These are phyloP conservation scores for Hymenochirus boettgeri DNA, from an alignment of 2,113 vertebrate species.

Conservation along the genomic window DNA sequence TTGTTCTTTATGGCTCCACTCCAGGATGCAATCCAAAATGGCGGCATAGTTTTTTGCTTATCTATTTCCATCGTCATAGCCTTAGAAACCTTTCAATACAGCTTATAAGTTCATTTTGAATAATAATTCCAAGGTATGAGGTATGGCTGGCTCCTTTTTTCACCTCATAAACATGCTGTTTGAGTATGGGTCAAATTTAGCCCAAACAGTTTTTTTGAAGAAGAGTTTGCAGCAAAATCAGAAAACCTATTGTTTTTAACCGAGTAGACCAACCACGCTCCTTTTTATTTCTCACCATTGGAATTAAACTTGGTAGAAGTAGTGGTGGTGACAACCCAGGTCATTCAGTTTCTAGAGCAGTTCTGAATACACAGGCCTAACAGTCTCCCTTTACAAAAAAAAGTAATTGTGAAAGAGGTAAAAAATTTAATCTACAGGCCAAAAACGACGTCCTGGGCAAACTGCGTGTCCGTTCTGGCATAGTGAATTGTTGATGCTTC, in stretches of 20 bases:
- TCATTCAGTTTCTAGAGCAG: too few relatives aligned
- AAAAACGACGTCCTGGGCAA: too few relatives aligned
- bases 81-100: slow-evolving; percentile 27
- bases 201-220: neutral
- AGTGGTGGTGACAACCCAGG: too few relatives aligned
- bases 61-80: neutral
- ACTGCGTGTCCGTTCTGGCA: too few relatives aligned
- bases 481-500: too few relatives aligned
- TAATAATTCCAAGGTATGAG: slow-evolving; percentile 30
- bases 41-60: slow-evolving; percentile 39
- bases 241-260: neutral
- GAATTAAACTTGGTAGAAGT: too few relatives aligned
- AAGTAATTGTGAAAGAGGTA: too few relatives aligned
- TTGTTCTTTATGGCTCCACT: slow-evolving; percentile 30
- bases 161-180: slow-evolving; percentile 26
- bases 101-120: slow-evolving; percentile 42
- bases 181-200: slow-evolving; percentile 8
- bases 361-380: too few relatives aligned
- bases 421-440: too few relatives aligned
- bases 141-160: slow-evolving; percentile 23
- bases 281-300: too few relatives aligned
- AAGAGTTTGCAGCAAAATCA: neutral
- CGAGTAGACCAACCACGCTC: too few relatives aligned
- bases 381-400: too few relatives aligned
- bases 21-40: slow-evolving; percentile 36